phyloP scores from a whole-genome alignment of 92 coral and sea anemone genomes.

The Scolanthus callimorphus region DNA sequence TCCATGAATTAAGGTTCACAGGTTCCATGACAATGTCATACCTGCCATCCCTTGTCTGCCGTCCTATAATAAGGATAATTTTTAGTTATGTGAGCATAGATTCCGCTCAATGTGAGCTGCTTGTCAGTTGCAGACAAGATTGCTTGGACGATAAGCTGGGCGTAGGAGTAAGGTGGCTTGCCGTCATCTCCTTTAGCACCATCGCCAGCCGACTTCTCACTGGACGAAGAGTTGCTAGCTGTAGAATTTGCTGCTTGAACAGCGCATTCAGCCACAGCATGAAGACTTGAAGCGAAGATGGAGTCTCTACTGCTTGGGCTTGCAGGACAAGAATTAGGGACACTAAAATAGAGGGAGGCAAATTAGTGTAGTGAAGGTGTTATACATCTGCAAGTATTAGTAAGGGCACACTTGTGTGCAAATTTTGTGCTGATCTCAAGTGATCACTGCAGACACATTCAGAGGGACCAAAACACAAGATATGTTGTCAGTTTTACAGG shows the following conservation, averaged over 20 bases:
- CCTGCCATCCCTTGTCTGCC: constrained; percentile 99
- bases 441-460: no score
- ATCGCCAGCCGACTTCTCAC: constrained; percentile 55
- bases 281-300: constrained; percentile 58
- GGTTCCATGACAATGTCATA: no score
- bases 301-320: constrained; percentile 88
- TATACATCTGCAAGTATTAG: no score
- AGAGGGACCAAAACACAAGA: no score
- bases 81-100: constrained; percentile 92
- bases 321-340: constrained; percentile 96
- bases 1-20: no score
- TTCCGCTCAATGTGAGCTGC: constrained; percentile 94
- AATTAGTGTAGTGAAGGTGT: no score
- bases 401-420: no score
- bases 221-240: constrained; percentile 36
- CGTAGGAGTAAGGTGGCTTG: constrained; percentile 97
- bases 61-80: constrained; percentile 97
- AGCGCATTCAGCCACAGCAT: constrained; percentile 82
- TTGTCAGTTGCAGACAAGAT: constrained; percentile 92
- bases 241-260: constrained; percentile 49
- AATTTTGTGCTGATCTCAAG: no score
- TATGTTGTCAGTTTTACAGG: no score
- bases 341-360: constrained; percentile 36
- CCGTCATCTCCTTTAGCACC: constrained; percentile 88
- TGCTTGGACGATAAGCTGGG: constrained; percentile 96